Evolutionary conservation across 2,797 vertebrate genomes (phyloP).

Genomic region (Knipowitschia caucasica): DNA sequence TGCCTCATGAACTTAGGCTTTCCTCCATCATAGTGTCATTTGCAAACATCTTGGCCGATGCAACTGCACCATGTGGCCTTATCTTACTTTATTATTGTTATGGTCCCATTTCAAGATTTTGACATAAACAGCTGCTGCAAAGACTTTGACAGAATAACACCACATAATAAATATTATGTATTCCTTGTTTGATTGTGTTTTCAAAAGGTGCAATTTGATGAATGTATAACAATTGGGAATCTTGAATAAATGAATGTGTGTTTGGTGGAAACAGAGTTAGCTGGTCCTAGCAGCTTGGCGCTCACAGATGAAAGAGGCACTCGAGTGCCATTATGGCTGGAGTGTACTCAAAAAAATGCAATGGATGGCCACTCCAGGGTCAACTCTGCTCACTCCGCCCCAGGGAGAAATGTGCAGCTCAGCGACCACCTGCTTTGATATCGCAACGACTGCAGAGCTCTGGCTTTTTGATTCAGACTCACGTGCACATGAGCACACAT

Average conservation of each 20-base stretch:
- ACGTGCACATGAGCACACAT: not conserved
- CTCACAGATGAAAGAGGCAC: constrained; percentile 62
- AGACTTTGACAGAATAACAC: too few species aligned
- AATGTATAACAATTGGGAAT: constrained; percentile 8
- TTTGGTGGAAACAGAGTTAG: constrained; percentile 48
- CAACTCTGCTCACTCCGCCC: constrained; percentile 52
- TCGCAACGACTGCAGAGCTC: constrained; percentile 35
- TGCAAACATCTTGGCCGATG: too few species aligned
- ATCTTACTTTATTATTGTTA: too few species aligned
- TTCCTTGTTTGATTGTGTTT: constrained; percentile 1
- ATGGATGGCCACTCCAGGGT: constrained; percentile 65
- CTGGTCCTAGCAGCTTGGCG: constrained; percentile 30
- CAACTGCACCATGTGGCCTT: too few species aligned
- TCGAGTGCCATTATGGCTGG: constrained; percentile 66
- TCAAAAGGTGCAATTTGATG: constrained; percentile 4
- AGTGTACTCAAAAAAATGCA: constrained; percentile 66
- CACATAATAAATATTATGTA: too few species aligned
- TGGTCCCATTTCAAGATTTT: too few species aligned
- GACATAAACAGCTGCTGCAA: too few species aligned
- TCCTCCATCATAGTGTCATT: too few species aligned
- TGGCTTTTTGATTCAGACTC: constrained; percentile 19
- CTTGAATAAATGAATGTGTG: constrained; percentile 17
- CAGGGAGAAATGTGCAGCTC: constrained; percentile 52
- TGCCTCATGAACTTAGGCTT: too few species aligned
- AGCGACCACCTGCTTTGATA: constrained; percentile 66